phyloP scores from a whole-genome alignment of 1,140 invertebrate species.

The Drosophila orosa region DNA sequence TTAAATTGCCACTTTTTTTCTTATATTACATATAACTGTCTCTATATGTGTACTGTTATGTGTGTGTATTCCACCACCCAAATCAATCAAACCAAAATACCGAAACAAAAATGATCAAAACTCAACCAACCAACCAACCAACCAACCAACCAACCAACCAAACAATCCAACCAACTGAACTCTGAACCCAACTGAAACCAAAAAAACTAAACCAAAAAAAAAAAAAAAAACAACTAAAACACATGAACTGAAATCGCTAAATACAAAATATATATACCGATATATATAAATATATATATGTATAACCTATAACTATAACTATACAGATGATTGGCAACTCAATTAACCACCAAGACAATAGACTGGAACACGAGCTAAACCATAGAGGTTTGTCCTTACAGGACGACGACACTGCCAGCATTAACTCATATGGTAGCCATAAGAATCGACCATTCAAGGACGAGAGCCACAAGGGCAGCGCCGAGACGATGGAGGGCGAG shows the following conservation, averaged over 20 bases:
- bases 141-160: slow-evolving; percentile 16
- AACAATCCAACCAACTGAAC: slow-evolving; percentile 65
- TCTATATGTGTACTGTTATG: slow-evolving; percentile 75
- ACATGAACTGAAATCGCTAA: slow-evolving; percentile 72
- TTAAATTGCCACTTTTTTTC: slow-evolving; percentile 61
- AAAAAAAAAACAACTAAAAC: slow-evolving; percentile 49
- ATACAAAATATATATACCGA: slow-evolving; percentile 51
- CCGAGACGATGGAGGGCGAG: slow-evolving; percentile 92
- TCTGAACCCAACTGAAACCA: slow-evolving; percentile 50
- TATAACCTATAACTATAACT: slow-evolving; percentile 70
- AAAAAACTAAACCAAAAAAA: slow-evolving; percentile 4
- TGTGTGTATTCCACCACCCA: slow-evolving; percentile 76
- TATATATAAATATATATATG: slow-evolving; percentile 65
- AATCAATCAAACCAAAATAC: slow-evolving; percentile 63
- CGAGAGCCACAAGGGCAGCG: slow-evolving; percentile 94
- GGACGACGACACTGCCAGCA: slow-evolving; percentile 91
- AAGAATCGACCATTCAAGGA: slow-evolving; percentile 94
- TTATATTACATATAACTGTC: slow-evolving; percentile 75
- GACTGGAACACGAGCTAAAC: slow-evolving; percentile 90
- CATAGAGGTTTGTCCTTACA: slow-evolving; percentile 87
- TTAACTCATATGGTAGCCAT: slow-evolving; percentile 96
- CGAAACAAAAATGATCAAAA: slow-evolving; percentile 41
- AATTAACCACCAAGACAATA: slow-evolving; percentile 90
- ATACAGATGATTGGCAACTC: slow-evolving; percentile 86
- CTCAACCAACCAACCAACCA: slow-evolving; percentile 42